These are phyloP conservation scores for Argyrosomus regius DNA, from an alignment of 2,797 vertebrate genomes.

Conservation along the genomic window DNA sequence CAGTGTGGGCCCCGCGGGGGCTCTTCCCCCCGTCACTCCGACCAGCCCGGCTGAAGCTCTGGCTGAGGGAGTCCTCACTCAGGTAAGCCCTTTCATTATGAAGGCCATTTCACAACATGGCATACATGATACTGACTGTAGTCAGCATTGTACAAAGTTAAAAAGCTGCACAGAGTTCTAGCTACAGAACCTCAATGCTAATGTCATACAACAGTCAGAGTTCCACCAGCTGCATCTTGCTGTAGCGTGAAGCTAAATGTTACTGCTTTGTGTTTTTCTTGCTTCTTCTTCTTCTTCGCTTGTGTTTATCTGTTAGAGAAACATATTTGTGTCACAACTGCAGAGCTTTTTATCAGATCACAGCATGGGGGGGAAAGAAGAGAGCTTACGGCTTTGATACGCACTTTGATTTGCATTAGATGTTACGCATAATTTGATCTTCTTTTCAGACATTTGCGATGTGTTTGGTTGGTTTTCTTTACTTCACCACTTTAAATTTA, in stretches of 20 bases:
- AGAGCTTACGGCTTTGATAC: slow-evolving; percentile 62
- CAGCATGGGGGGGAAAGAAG: slow-evolving; percentile 64
- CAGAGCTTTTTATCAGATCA: slow-evolving; percentile 60
- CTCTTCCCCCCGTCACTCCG: slow-evolving; percentile 89
- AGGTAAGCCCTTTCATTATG: slow-evolving; percentile 85
- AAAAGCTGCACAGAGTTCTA: slow-evolving; percentile 78
- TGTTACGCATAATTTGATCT: slow-evolving; percentile 43
- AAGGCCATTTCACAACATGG: slow-evolving; percentile 53
- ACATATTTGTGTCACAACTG: slow-evolving; percentile 46
- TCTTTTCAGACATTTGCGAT: slow-evolving; percentile 56
- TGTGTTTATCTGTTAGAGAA: slow-evolving; percentile 58
- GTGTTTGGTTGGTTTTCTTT: slow-evolving; percentile 55
- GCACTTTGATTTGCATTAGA: slow-evolving; percentile 57
- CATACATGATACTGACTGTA: slow-evolving; percentile 72
- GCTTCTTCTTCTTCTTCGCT: slow-evolving; percentile 72
- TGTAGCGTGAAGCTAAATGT: slow-evolving; percentile 65
- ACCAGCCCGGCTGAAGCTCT: slow-evolving; percentile 95
- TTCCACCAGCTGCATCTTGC: slow-evolving; percentile 74
- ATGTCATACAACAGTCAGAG: slow-evolving; percentile 58
- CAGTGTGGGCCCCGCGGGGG: slow-evolving; percentile 84
- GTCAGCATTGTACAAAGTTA: slow-evolving; percentile 76
- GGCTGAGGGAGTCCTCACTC: slow-evolving; percentile 94
- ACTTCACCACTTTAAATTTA: slow-evolving; percentile 20
- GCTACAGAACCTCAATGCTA: slow-evolving; percentile 70
- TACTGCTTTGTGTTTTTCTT: slow-evolving; percentile 67